phyloP scores from a whole-genome alignment of 2,888 invertebrate genomes.

The Pteria penguin region DNA sequence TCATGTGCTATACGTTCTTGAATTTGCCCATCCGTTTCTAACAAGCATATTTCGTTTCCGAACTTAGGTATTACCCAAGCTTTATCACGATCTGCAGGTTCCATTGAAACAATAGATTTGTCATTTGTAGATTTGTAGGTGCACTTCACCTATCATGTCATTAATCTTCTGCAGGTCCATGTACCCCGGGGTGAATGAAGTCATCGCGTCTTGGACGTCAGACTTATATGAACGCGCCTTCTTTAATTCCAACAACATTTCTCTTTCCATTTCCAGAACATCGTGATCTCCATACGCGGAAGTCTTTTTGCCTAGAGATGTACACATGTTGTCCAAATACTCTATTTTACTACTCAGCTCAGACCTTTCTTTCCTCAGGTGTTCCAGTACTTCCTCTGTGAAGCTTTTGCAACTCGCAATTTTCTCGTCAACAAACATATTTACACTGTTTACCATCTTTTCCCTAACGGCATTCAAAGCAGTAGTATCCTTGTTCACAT shows the following conservation, averaged over 20 bases:
- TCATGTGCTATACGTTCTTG: neutral
- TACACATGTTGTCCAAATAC: neutral
- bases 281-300: neutral
- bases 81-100: neutral
- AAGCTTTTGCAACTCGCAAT: neutral
- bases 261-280: neutral
- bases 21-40: neutral
- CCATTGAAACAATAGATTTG: neutral
- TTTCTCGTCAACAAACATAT: neutral
- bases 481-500: neutral
- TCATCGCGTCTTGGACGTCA: neutral
- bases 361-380: neutral
- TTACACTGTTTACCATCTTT: neutral
- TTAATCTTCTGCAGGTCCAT: neutral
- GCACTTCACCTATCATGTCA: neutral
- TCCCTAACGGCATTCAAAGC: neutral
- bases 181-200: neutral
- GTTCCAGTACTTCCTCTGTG: neutral
- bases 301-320: neutral
- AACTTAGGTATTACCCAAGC: neutral
- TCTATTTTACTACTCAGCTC: neutral
- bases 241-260: neutral
- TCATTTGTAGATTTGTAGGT: neutral
- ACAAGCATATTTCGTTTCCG: neutral
- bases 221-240: neutral